Evolutionary conservation across 2,113 vertebrate species (phyloP), one percentile per base, ranked within the genome.

Genomic region (Euleptes europaea): DNA sequence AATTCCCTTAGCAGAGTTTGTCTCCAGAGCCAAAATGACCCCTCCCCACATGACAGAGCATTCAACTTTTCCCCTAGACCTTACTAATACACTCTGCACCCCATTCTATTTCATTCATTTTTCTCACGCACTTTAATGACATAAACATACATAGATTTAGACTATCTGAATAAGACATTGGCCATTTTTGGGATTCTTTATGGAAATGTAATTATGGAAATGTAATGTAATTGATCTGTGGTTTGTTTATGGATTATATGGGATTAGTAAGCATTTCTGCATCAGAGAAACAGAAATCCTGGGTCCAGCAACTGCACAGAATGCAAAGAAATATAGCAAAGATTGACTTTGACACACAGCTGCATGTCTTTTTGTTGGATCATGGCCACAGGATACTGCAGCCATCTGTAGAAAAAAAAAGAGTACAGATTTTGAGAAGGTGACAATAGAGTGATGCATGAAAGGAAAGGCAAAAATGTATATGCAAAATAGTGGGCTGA

Each of bases 401-500:
- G 89, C 91, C 83, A 88, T 93, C 92, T 89, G 89, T 91, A 82
- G 78, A n/a, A n/a, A 87, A 92, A 84, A 89, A 88, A 89, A 92
- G 81, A 57, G 84, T 81, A 79, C 89, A 90, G 84, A 88, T 83
- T 93, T 84, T 92, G 84, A 94, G 94, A 94, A 90, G 84, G 67
- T 87, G 92, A 94, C 93, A 94, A 92, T 75, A 91, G 90, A 87
- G 86, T 83, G 67, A 84, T 81, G 80, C 74, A 78, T 93, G 91
- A 94, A 95, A 92, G 44, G 60, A 33, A 51, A 35, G 89, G 80
- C 80, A 89, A 91, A 85, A 60, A 23, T 60, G 19, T 84, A 88
- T 86, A 63, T 57, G 93, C 93, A 92, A 90, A 92, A 85, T 85
- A 93, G 80, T 82, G 87, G 88, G 69, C 66, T 94, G 93, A 95